phyloP scores from a whole-genome alignment of 2,113 vertebrate genomes.

The Crypturellus undulatus region DNA sequence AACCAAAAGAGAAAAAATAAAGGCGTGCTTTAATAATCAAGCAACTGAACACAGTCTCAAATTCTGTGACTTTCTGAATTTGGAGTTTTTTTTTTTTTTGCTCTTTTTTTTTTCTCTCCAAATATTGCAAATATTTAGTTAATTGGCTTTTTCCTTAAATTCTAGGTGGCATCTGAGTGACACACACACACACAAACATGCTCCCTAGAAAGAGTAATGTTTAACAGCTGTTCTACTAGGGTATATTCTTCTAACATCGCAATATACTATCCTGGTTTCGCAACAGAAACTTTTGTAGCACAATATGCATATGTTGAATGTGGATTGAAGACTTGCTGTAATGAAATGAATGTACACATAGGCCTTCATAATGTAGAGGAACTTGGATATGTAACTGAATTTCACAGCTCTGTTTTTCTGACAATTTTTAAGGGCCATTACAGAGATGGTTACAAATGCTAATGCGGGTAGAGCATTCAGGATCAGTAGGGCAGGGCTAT shows the following conservation, averaged over 20 bases:
- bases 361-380: neutral
- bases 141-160: neutral
- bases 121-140: neutral
- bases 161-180: neutral
- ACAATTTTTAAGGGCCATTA: neutral
- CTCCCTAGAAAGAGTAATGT: neutral
- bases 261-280: neutral
- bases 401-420: neutral
- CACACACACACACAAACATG: too few species aligned
- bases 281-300: neutral
- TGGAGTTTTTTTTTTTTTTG: too few species aligned
- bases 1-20: neutral
- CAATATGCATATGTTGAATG: neutral
- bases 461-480: neutral
- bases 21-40: neutral
- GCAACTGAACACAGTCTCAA: neutral
- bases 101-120: neutral
- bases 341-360: neutral
- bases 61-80: neutral
- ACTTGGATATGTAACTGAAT: neutral
- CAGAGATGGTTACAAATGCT: neutral
- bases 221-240: neutral
- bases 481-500: neutral
- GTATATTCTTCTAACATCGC: neutral
- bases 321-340: neutral